phyloP scores from a whole-genome alignment of 2,888 invertebrate genomes.

The Molorchus minor region DNA sequence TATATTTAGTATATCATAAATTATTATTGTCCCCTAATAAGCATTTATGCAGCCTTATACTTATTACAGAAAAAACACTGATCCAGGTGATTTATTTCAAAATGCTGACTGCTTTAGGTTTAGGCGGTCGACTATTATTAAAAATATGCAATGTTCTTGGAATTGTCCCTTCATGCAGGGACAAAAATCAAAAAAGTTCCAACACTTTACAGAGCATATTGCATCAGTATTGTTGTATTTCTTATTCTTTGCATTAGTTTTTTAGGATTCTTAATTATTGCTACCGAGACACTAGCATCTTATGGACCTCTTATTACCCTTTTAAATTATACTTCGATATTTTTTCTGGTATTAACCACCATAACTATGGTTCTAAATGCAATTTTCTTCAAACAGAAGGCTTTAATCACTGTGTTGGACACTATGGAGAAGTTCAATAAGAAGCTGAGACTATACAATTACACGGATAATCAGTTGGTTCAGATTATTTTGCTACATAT shows the following conservation, averaged over 20 bases:
- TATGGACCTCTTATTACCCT: neutral
- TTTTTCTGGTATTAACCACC: neutral
- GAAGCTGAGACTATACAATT: too few species aligned
- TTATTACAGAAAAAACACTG: too few species aligned
- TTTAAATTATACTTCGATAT: neutral
- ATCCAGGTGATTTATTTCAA: too few species aligned
- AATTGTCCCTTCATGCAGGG: neutral
- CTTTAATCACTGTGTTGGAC: neutral
- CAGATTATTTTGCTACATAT: too few species aligned
- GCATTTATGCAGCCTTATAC: too few species aligned
- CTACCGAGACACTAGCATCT: neutral
- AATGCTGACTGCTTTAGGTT: neutral
- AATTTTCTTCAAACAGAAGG: neutral
- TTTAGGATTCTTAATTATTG: neutral
- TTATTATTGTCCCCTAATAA: too few species aligned
- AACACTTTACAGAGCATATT: neutral
- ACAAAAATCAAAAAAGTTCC: neutral
- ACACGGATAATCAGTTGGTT: neutral
- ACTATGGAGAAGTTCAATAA: too few species aligned
- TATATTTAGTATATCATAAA: neutral
- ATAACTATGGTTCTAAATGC: neutral
- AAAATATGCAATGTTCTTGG: slow-evolving; percentile 2
- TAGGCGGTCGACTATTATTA: neutral
- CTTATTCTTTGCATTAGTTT: neutral
- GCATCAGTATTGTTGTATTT: neutral